Evolutionary conservation across 2,113 vertebrate genomes (phyloP).

Genomic region (Alethe castanea): DNA sequence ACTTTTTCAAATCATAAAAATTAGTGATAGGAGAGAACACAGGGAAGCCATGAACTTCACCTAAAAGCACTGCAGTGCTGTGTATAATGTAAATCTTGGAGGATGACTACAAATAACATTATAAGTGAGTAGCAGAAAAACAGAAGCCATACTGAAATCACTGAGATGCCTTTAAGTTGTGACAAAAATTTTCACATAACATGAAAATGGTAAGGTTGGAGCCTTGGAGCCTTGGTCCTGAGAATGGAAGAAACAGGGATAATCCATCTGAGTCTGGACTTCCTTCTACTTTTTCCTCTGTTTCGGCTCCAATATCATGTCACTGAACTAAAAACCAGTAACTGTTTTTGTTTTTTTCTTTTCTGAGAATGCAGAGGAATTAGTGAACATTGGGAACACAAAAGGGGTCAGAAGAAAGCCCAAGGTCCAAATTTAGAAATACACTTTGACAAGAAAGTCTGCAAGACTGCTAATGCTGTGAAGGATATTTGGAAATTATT

Average conservation of each 20-base stretch:
- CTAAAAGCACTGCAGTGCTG: background rate
- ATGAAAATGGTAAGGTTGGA: background rate
- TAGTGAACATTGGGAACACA: background rate
- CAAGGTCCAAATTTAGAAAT: background rate
- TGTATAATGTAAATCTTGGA: background rate
- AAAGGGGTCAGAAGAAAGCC: background rate
- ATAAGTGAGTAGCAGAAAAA: background rate
- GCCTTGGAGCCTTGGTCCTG: background rate
- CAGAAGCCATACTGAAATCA: background rate
- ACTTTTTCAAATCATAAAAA: background rate
- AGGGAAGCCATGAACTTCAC: background rate
- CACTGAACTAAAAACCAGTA: background rate
- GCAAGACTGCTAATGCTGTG: background rate
- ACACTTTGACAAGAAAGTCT: background rate
- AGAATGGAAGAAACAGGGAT: background rate
- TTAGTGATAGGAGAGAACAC: background rate
- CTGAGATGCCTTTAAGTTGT: background rate
- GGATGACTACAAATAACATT: background rate
- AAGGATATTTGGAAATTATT: background rate
- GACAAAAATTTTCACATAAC: background rate
- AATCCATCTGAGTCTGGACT: background rate
- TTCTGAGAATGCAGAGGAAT: background rate
- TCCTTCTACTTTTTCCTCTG: background rate
- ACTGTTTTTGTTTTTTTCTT: background rate
- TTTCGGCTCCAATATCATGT: background rate